Conservation (phyloP, 2,113 vertebrate genomes). For the Megaleporinus macrocephalus region DNA sequence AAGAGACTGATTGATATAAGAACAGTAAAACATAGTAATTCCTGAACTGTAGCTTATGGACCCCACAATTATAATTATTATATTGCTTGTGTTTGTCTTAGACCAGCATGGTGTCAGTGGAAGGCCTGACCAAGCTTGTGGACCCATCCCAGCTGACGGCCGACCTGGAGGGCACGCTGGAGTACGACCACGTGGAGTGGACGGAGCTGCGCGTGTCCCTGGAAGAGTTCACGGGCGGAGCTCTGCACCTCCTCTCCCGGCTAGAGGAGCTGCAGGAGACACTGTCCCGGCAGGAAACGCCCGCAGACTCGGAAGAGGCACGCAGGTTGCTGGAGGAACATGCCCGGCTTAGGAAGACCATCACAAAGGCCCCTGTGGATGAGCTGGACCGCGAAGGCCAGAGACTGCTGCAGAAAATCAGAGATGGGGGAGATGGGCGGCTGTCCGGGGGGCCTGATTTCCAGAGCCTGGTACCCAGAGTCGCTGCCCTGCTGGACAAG, state of each 20-base stretch:
- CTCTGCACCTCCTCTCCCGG: constrained; percentile 90
- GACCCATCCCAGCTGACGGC: constrained; percentile 96
- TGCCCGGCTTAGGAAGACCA: constrained; percentile 90
- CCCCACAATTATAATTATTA: background rate
- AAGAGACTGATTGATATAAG: too few relatives aligned
- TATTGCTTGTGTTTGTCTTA: constrained; percentile 59
- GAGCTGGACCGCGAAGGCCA: constrained; percentile 93
- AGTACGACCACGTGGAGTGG: constrained; percentile 98
- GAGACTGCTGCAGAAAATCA: constrained; percentile 92
- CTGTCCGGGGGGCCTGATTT: constrained; percentile 95
- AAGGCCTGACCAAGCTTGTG: constrained; percentile 93
- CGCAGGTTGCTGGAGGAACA: constrained; percentile 95
- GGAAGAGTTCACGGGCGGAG: constrained; percentile 96
- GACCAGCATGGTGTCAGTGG: constrained; percentile 98
- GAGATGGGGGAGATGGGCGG: constrained; percentile 90
- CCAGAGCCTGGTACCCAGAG: constrained; percentile 95
- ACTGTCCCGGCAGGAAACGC: constrained; percentile 88
- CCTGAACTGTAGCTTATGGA: background rate
- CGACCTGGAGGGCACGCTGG: constrained; percentile 95
- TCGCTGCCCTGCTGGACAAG: constrained; percentile 92
- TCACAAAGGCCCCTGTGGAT: constrained; percentile 93
- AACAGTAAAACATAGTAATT: background rate
- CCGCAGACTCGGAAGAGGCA: constrained; percentile 92
- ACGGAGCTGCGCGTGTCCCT: constrained; percentile 93
- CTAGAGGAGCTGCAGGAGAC: constrained; percentile 96